Evolutionary conservation across 2,797 vertebrate species (phyloP), one percentile per base, ranked within the genome.

Genomic region (Girardinus metallicus): DNA sequence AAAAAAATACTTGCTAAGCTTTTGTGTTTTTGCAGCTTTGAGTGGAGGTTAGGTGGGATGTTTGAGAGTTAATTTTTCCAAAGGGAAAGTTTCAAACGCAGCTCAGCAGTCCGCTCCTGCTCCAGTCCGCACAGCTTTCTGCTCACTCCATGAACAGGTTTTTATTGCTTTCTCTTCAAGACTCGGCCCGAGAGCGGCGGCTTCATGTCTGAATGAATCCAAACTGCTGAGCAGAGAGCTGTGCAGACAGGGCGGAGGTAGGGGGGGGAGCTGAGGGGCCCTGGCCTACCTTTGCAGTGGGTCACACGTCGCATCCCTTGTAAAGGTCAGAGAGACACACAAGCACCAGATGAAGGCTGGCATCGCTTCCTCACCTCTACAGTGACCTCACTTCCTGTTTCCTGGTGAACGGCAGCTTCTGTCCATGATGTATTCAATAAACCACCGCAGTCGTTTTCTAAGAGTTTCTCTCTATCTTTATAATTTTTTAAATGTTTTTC

Each of bases 281-380:
- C 94, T 97, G 76, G 94, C 98, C 97, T 98, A 99, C 99, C 99
- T 99, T 99, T 98, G 96, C 98, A 99, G 96, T 99, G 97, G 34
- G 97, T 99, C 98, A 99, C 98, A 86, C 97, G 98, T 89, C 98
- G 97, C 95, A 97, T 99, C 96, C 98, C 98, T 99, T 97, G 96
- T 97, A 96, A 93, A 93, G 96, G 95, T 98, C 97, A 98, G 96
- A 99, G 96, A 99, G 94, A 97, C 96, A 99, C 95, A 97, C 96
- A 98, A 97, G 96, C 93, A 96, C 95, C 96, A 93, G 94, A 95
- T 97, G 96, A 97, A 96, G 96, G 95, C 82, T 94, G 77, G 90
- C 88, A 91, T 87, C 87, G 60, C 74, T 85, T 86, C 82, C 87
- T 87, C 81, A 87, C 73, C 83, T 81, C 53, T 90, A 86, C 85